phyloP scores from a whole-genome alignment of 2,113 vertebrate genomes.

The Ptychochromis oligacanthus region DNA sequence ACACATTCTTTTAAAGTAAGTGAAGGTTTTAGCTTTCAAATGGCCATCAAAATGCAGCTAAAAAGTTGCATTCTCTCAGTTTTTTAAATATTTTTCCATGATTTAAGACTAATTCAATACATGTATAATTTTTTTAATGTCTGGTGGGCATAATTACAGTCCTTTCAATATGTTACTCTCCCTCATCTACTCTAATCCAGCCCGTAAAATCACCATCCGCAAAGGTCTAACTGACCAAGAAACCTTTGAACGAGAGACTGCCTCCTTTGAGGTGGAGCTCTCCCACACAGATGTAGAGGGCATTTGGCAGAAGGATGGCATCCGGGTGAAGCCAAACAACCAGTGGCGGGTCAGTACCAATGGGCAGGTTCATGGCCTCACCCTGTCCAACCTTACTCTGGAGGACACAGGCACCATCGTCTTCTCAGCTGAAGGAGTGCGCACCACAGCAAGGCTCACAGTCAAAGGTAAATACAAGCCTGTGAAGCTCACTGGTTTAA shows the following conservation, averaged over 20 bases:
- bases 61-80: background rate
- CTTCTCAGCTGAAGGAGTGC: conserved; percentile 86
- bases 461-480: conserved; percentile 81
- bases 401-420: conserved; percentile 88
- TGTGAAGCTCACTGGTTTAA: background rate
- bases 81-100: background rate
- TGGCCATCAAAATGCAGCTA: background rate
- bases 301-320: conserved; percentile 88
- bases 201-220: conserved; percentile 84
- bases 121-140: background rate
- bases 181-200: conserved; percentile 70
- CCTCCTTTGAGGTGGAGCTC: conserved; percentile 90
- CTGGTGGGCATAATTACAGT: background rate
- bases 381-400: conserved; percentile 82
- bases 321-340: conserved; percentile 86
- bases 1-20: background rate
- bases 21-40: background rate
- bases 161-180: background rate
- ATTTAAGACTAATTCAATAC: background rate
- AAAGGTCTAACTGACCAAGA: conserved; percentile 84
- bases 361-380: conserved; percentile 84
- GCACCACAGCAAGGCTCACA: conserved; percentile 83
- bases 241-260: conserved; percentile 85
- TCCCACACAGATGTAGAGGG: conserved; percentile 87
- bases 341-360: conserved; percentile 81